Evolutionary conservation across 2,888 invertebrate species (phyloP), one percentile per base, ranked within the genome.

Genomic region (Ametastegia equiseti): DNA sequence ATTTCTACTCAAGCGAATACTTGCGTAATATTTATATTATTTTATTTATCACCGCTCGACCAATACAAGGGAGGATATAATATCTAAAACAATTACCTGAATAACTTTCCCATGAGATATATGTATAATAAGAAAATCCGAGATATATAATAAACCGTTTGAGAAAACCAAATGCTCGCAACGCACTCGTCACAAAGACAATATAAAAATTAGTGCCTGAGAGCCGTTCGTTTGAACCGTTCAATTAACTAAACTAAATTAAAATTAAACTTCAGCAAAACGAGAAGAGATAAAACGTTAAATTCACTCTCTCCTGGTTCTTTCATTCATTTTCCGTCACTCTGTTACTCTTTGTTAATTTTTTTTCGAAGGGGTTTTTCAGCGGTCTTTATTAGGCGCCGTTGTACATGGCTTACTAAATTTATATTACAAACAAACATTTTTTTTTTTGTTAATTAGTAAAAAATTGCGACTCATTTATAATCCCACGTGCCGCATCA

Each of bases 201-300:
- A 54, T 45, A 54, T 54, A 54, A 75, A 15, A 19, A 54, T 54
- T 36, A 19, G 75, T 75, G 54, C 75, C 75, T 54, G 75, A 75
- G 75, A 75, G 75, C 75, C 75, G 45, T 75, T 54, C 75, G 75
- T 19, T 75, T 54, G n/a, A 33, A 75, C 54, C 54, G 33, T 50
- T 75, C 54, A 36, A 75, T 75, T 36, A 75, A 54, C 23, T 15
- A n/a, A 47, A 47, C 1, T 13, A 47, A 11, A 42, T 15, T 47
- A 13, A n/a, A 13, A 47, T 4, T 47, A 47, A 1, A 47, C 42
- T 42, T 42, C 42, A 47, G 47, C 11, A 1, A 3, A 47, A 47
- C 15, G 15, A 47, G n/a, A 47, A 42, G 11, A 42, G 11, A 11
- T 9, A 42, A 42, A 42, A 42, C 42, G 42, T 42, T 11, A 11